Evolutionary conservation across 2,797 vertebrate species (phyloP).

Genomic region (Adrianichthys oophorus): DNA sequence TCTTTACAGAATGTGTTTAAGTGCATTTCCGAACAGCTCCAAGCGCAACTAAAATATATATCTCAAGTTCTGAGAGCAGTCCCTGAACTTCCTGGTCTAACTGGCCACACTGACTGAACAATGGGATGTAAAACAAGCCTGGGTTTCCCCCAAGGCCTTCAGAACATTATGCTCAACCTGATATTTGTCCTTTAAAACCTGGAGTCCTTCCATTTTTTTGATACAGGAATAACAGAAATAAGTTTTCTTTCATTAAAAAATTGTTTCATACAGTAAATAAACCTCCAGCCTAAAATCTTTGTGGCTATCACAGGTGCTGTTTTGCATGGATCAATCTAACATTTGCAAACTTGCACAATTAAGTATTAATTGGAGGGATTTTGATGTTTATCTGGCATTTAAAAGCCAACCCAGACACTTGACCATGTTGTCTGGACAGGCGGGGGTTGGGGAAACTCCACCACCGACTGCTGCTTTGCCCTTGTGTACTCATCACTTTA

Average conservation of each 20-base stretch:
- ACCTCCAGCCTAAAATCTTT: background rate
- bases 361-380: background rate
- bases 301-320: background rate
- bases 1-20: background rate
- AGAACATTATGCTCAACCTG: constrained; percentile 51
- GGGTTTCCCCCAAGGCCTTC: constrained; percentile 60
- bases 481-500: background rate
- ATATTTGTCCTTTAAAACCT: constrained; percentile 58
- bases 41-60: constrained; percentile 19
- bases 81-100: constrained; percentile 45
- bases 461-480: background rate
- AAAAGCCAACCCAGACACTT: constrained; percentile 2
- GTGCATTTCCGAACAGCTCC: constrained; percentile 18
- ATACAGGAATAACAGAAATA: constrained; percentile 7
- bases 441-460: constrained; percentile 38
- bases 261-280: background rate
- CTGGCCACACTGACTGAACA: constrained; percentile 58
- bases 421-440: constrained; percentile 15
- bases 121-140: constrained; percentile 52
- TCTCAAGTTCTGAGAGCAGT: constrained; percentile 20
- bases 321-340: background rate
- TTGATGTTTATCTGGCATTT: background rate
- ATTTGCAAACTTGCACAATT: background rate
- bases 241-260: constrained; percentile 11
- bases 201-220: constrained; percentile 46